Percentiles rank a stretch among this genome's conserved stretches.
Conservation (phyloP, 2,113 vertebrate species). For the Steatornis caripensis region DNA sequence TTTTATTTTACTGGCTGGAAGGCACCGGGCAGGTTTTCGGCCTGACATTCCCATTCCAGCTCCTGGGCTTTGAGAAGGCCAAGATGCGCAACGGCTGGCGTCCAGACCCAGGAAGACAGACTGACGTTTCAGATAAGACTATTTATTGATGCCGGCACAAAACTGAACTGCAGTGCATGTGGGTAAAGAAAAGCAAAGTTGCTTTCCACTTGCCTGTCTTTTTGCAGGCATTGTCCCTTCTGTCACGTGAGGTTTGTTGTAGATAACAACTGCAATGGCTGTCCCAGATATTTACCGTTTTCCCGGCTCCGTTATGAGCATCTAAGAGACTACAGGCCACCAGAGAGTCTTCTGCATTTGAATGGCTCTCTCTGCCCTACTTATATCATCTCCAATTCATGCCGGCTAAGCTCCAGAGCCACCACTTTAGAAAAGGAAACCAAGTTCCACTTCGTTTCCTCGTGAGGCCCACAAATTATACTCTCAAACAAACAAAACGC, state of each 20-base stretch:
- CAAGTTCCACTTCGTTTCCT: not conserved
- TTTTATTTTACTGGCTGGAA: not conserved
- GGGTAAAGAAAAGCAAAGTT: not conserved
- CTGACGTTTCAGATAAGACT: not conserved
- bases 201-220: not conserved
- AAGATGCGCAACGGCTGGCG: not conserved
- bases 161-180: not conserved
- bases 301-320: not conserved
- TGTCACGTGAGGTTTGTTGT: not conserved
- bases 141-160: not conserved
- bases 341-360: not conserved
- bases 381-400: not conserved
- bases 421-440: not conserved
- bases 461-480: rapidly evolving
- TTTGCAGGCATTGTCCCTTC: not conserved
- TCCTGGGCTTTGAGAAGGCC: not conserved
- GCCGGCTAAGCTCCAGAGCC: not conserved
- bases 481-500: not conserved
- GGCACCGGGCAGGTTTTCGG: not conserved
- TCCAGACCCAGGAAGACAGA: not conserved
- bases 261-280: not conserved
- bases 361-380: not conserved
- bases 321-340: not conserved
- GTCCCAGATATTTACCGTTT: not conserved
- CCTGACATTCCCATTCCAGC: not conserved